A percentile compares a stretch with the other conserved stretches of the same genome.
phyloP scores from a whole-genome alignment of 2,113 vertebrate species.

The Coregonus clupeaformis region DNA sequence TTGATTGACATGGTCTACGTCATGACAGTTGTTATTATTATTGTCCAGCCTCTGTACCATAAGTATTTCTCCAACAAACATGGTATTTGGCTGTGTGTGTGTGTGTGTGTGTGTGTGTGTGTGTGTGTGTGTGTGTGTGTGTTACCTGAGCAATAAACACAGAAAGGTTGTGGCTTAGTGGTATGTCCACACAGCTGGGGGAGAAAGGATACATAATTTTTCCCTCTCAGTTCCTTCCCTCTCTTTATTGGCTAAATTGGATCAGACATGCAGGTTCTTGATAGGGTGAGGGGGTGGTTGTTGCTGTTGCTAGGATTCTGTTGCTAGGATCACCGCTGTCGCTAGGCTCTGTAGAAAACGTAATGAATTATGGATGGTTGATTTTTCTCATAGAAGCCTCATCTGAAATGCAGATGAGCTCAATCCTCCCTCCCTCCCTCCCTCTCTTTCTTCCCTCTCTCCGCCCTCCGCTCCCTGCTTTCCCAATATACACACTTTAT shows the following conservation, averaged over 20 bases:
- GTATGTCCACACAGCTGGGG: slow-evolving; percentile 46
- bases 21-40: too few relatives aligned
- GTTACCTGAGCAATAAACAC: background rate
- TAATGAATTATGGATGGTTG: slow-evolving; percentile 88
- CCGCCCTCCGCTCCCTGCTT: slow-evolving; percentile 3
- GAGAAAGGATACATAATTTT: slow-evolving; percentile 33
- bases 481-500: slow-evolving; percentile 25
- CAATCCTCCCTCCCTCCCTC: slow-evolving; percentile 15
- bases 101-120: slow-evolving; percentile 3
- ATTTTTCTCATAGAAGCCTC: slow-evolving; percentile 72
- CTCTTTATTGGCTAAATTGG: slow-evolving; percentile 53
- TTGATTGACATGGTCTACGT: too few relatives aligned
- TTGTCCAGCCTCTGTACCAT: too few relatives aligned
- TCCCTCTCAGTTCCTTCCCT: background rate
- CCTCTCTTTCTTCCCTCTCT: background rate
- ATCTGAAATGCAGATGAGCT: slow-evolving; percentile 87
- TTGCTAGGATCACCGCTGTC: slow-evolving; percentile 81
- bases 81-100: slow-evolving; percentile 1
- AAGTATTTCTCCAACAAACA: too few relatives aligned
- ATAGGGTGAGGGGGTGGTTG: slow-evolving; percentile 63
- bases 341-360: slow-evolving; percentile 77
- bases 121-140: background rate
- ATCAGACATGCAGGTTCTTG: slow-evolving; percentile 16
- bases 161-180: background rate
- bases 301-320: slow-evolving; percentile 83